A percentile compares a stretch with the other conserved stretches of the same genome.
phyloP scores from a whole-genome alignment of 2,113 vertebrate genomes.

The Gambusia affinis region DNA sequence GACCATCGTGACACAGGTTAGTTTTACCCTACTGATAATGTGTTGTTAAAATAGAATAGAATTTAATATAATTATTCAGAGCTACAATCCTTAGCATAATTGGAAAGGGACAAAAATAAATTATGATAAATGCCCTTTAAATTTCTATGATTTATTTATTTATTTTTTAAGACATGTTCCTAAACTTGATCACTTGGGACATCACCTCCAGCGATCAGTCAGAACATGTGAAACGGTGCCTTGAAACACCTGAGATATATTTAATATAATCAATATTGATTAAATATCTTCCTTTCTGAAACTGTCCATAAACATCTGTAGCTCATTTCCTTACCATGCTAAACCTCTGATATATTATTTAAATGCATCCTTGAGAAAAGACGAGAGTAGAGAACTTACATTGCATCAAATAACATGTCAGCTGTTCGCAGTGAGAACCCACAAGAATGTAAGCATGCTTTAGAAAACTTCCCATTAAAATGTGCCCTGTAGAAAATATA shows the following conservation, averaged over 20 bases:
- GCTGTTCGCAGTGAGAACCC: conserved; percentile 34
- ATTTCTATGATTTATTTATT: background rate
- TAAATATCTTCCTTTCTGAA: conserved; percentile 9
- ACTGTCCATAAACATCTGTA: conserved; percentile 1
- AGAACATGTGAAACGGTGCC: conserved; percentile 38
- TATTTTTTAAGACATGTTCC: conserved; percentile 15
- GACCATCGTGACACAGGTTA: too few species aligned
- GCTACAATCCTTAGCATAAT: background rate
- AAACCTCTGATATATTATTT: conserved; percentile 34
- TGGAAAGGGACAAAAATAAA: background rate
- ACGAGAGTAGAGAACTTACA: conserved; percentile 5
- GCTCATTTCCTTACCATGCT: background rate
- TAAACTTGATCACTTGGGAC: conserved; percentile 53
- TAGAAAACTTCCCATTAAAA: conserved; percentile 64
- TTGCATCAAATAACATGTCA: conserved; percentile 24
- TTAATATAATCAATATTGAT: conserved; percentile 43
- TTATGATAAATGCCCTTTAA: background rate
- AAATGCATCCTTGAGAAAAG: conserved; percentile 26
- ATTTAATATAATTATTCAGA: background rate
- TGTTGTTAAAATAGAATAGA: background rate
- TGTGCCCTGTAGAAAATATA: conserved; percentile 61
- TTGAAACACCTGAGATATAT: conserved; percentile 47
- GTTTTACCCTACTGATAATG: too few species aligned
- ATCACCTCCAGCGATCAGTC: conserved; percentile 59
- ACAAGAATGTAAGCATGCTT: conserved; percentile 39